phyloP scores from a whole-genome alignment of 2,797 vertebrate species.

The Austrolebias charrua region DNA sequence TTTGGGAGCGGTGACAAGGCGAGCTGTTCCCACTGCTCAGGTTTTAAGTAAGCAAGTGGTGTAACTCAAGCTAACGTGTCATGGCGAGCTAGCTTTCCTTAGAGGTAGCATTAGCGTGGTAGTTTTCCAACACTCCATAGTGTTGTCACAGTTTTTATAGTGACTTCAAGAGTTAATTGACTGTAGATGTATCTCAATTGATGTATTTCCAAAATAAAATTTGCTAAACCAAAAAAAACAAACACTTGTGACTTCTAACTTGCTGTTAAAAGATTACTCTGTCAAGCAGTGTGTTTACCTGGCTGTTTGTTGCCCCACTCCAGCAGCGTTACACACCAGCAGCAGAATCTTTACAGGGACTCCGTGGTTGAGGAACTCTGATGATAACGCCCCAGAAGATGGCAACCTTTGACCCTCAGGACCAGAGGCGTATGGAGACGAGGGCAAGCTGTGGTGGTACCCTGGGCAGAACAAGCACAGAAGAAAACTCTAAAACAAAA shows the following conservation, averaged over 20 bases:
- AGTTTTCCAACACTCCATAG: too few species aligned
- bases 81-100: too few species aligned
- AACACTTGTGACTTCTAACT: background rate
- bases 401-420: conserved; percentile 74
- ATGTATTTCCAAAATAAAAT: too few species aligned
- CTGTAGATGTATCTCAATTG: too few species aligned
- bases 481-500: background rate
- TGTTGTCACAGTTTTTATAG: too few species aligned
- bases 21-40: too few species aligned
- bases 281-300: conserved; percentile 76
- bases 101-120: too few species aligned
- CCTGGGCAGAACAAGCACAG: conserved; percentile 64
- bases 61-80: too few species aligned
- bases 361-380: conserved; percentile 81
- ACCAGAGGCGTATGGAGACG: conserved; percentile 77
- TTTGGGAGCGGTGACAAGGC: too few species aligned
- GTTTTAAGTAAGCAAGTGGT: too few species aligned
- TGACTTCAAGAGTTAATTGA: too few species aligned
- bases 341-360: conserved; percentile 80
- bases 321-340: conserved; percentile 88
- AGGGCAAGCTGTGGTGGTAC: conserved; percentile 85
- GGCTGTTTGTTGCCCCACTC: conserved; percentile 79
- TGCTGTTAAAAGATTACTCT: background rate
- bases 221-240: too few species aligned
- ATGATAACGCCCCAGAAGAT: conserved; percentile 78